Evolutionary conservation across 1,140 invertebrate genomes (phyloP).

Genomic region (Drosophila triauraria): DNA sequence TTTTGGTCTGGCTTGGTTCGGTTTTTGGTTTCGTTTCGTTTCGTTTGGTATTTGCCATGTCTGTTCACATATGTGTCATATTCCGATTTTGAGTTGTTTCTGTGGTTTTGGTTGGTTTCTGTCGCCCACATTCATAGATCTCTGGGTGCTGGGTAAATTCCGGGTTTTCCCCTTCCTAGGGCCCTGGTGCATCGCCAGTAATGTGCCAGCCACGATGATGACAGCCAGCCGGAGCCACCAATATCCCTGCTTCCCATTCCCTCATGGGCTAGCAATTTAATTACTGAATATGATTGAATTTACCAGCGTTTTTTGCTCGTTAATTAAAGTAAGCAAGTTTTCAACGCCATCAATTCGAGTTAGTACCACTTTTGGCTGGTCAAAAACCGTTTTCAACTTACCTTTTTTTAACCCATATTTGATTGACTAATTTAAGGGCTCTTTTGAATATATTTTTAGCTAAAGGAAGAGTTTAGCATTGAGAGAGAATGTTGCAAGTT

Average conservation of each 20-base stretch:
- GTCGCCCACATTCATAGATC: conserved; percentile 9
- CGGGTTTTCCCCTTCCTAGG: too few relatives aligned
- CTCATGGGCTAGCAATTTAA: conserved; percentile 30
- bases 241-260: neutral
- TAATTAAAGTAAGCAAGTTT: conserved; percentile 46
- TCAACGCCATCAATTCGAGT: conserved; percentile 18
- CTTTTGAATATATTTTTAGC: neutral
- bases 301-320: conserved; percentile 25
- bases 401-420: neutral
- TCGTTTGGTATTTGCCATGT: conserved; percentile 70
- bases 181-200: conserved; percentile 25
- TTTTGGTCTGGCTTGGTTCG: conserved; percentile 36
- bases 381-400: neutral
- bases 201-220: conserved; percentile 58
- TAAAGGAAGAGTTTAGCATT: too few relatives aligned
- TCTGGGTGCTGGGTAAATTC: conserved; percentile 17
- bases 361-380: neutral
- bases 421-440: neutral
- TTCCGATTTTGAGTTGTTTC: conserved; percentile 80
- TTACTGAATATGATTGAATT: conserved; percentile 52
- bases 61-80: conserved; percentile 79
- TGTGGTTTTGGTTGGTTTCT: conserved; percentile 63
- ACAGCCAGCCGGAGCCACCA: conserved; percentile 36
- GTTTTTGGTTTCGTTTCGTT: conserved; percentile 46
- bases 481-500: neutral